phyloP scores from a whole-genome alignment of 1,140 invertebrate species.

The Macrosteles quadrilineatus region DNA sequence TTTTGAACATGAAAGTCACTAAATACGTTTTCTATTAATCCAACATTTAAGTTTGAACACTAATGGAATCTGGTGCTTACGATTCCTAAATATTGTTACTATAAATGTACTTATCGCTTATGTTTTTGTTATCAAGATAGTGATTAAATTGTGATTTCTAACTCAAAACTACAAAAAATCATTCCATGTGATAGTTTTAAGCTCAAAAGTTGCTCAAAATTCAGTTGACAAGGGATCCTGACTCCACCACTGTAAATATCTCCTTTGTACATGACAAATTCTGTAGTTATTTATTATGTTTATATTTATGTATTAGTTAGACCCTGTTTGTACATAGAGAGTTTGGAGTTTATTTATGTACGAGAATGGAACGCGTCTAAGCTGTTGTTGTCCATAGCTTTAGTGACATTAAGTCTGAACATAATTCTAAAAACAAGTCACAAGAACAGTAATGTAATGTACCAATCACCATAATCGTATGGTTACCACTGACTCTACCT shows the following conservation, averaged over 20 bases:
- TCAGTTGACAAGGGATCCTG: not conserved
- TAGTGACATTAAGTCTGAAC: conserved; percentile 3
- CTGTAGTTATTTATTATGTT: conserved; percentile 25
- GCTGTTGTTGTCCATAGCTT: conserved; percentile 17
- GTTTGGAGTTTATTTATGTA: conserved; percentile 25
- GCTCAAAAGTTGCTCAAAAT: conserved; percentile 18
- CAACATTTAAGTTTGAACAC: no score
- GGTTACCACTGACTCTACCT: conserved; percentile 14
- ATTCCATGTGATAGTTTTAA: conserved; percentile 7
- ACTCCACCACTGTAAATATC: not conserved
- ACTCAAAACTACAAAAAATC: not conserved
- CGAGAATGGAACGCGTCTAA: not conserved
- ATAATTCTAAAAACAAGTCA: not conserved
- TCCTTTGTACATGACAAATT: conserved; percentile 1
- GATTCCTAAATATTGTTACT: no score
- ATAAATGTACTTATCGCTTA: no score
- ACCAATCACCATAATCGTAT: conserved; percentile 9
- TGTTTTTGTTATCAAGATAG: no score
- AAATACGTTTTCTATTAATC: no score
- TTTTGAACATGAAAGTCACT: no score
- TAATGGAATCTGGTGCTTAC: no score
- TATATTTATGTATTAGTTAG: conserved; percentile 22
- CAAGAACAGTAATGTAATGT: no score
- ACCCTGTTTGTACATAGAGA: conserved; percentile 18
- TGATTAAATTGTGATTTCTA: no score